These are phyloP conservation scores for Barypeithes pellucidus DNA, from an alignment of 2,888 invertebrate species.

Conservation along the genomic window DNA sequence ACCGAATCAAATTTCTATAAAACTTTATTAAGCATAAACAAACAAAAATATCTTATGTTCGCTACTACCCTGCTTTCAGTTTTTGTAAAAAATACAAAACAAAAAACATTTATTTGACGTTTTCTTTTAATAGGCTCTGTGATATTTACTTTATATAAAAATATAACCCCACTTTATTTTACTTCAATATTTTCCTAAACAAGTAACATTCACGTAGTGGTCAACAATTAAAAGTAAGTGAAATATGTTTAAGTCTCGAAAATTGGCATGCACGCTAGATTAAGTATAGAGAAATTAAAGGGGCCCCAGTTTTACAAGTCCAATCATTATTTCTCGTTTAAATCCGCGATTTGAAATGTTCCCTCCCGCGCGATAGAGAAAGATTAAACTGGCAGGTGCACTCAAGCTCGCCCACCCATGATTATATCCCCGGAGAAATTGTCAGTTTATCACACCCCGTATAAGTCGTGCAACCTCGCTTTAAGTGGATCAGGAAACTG, in stretches of 20 bases:
- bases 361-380: conserved; percentile 65
- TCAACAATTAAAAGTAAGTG: conserved; percentile 28
- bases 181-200: conserved; percentile 26
- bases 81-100: conserved; percentile 28
- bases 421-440: conserved; percentile 28
- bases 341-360: conserved; percentile 45
- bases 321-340: conserved; percentile 40
- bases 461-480: conserved; percentile 89
- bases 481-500: conserved; percentile 96
- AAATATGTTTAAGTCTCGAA: conserved; percentile 14
- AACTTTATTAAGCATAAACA: conserved; percentile 21
- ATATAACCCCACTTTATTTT: conserved; percentile 35
- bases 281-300: conserved; percentile 32
- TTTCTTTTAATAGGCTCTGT: conserved; percentile 17
- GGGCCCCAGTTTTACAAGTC: conserved; percentile 32
- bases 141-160: conserved; percentile 31
- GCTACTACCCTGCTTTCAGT: conserved; percentile 32
- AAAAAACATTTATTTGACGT: conserved; percentile 21
- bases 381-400: conserved; percentile 66
- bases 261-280: conserved; percentile 18
- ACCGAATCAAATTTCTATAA: not conserved
- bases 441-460: conserved; percentile 69
- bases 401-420: conserved; percentile 67
- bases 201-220: conserved; percentile 27
- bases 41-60: conserved; percentile 26